Conservation (phyloP, 2,888 invertebrate species). For the Callimorpha dominula region DNA sequence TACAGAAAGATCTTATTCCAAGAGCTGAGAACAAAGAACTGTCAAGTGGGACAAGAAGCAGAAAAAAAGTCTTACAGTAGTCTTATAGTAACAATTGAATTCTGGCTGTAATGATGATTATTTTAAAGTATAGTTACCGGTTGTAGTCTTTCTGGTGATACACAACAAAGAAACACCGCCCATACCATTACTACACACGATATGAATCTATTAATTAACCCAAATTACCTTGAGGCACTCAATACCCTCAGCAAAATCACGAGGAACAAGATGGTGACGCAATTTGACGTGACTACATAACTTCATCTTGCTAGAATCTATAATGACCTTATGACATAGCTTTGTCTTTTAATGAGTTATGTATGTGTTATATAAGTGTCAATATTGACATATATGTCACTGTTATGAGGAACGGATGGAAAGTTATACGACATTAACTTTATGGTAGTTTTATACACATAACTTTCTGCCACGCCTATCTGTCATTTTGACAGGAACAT, state of each 20-base stretch:
- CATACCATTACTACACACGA: background rate
- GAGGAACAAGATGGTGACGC: background rate
- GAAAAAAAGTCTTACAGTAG: too few relatives aligned
- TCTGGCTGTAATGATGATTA: too few relatives aligned
- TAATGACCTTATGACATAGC: constrained; percentile 10
- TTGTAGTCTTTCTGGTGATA: background rate
- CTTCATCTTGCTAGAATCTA: background rate
- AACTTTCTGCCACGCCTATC: background rate
- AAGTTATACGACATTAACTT: constrained; percentile 9
- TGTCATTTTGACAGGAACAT: too few relatives aligned
- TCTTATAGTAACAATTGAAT: too few relatives aligned
- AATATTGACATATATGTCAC: constrained; percentile 10
- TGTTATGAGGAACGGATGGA: constrained; percentile 2
- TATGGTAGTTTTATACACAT: constrained; percentile 1
- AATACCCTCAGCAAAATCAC: background rate
- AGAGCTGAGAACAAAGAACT: too few relatives aligned
- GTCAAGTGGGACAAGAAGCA: too few relatives aligned
- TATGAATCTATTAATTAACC: background rate
- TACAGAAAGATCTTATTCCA: too few relatives aligned
- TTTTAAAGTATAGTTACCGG: too few relatives aligned
- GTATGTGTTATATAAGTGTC: constrained; percentile 16
- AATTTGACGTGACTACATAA: background rate
- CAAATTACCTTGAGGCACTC: background rate
- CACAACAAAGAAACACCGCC: background rate
- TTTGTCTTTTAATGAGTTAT: constrained; percentile 16